These are phyloP conservation scores for Cryptus armator DNA, from an alignment of 2,888 invertebrate species.

Conservation along the genomic window DNA sequence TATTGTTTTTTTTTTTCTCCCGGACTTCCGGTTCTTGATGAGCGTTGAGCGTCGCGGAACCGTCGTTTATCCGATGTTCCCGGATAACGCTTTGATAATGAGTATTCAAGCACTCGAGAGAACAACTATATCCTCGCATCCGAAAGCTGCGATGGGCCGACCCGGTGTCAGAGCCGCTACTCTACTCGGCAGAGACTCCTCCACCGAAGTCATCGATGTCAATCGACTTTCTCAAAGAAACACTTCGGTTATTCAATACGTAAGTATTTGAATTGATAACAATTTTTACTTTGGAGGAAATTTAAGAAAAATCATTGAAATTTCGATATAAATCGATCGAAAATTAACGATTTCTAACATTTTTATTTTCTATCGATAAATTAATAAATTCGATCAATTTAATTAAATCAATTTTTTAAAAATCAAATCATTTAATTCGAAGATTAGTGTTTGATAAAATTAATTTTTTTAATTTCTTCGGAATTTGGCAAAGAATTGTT, in stretches of 20 bases:
- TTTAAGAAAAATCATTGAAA: not conserved
- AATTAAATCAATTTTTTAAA: not conserved
- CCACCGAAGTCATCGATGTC: conserved; percentile 78
- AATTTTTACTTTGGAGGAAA: not conserved
- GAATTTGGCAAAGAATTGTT: too few relatives aligned
- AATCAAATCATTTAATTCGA: not conserved
- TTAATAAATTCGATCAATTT: not conserved
- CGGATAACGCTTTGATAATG: conserved; percentile 72
- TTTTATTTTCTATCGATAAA: not conserved
- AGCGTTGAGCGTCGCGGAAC: conserved; percentile 66
- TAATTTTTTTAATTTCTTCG: too few relatives aligned
- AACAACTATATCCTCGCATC: conserved; percentile 50
- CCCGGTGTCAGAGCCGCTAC: conserved; percentile 77
- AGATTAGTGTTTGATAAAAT: not conserved
- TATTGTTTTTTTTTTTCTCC: not conserved
- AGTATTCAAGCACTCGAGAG: conserved; percentile 71
- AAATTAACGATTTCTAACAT: not conserved
- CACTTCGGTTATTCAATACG: conserved; percentile 74
- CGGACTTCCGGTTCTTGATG: conserved; percentile 57
- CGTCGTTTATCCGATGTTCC: conserved; percentile 72
- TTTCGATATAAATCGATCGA: not conserved
- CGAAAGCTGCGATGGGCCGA: conserved; percentile 15
- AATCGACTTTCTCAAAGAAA: conserved; percentile 72
- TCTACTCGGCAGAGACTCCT: conserved; percentile 69
- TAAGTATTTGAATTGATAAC: conserved; percentile 68